These are phyloP conservation scores for Pseudococcus jackbeardsleyi DNA, from an alignment of 2,888 invertebrate species.

Conservation along the genomic window DNA sequence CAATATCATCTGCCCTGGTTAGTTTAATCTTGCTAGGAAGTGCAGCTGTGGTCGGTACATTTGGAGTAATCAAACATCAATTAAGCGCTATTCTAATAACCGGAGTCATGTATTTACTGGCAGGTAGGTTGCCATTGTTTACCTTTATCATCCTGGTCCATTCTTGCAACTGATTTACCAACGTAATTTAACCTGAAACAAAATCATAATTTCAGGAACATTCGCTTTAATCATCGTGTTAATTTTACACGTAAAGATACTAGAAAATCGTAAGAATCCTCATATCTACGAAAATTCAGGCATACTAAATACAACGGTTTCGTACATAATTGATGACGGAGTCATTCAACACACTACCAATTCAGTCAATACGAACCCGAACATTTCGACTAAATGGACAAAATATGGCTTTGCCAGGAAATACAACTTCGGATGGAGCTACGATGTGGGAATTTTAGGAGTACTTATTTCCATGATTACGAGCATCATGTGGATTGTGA, in stretches of 20 bases:
- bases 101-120: constrained; percentile 93
- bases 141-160: constrained; percentile 21
- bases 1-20: constrained; percentile 93
- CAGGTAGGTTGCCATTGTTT: constrained; percentile 75
- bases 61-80: constrained; percentile 91
- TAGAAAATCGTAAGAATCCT: constrained; percentile 76
- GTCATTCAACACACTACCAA: background rate
- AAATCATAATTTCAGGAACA: constrained; percentile 75
- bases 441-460: constrained; percentile 88
- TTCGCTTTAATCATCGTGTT: constrained; percentile 92
- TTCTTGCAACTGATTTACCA: background rate
- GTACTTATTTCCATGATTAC: constrained; percentile 87
- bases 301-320: constrained; percentile 59
- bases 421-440: constrained; percentile 85
- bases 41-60: constrained; percentile 88
- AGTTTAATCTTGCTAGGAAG: constrained; percentile 90
- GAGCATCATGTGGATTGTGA: constrained; percentile 86
- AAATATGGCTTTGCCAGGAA: constrained; percentile 74
- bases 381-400: constrained; percentile 67
- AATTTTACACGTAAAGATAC: constrained; percentile 92
- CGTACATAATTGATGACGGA: constrained; percentile 46
- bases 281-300: constrained; percentile 58
- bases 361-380: constrained; percentile 23
- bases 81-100: constrained; percentile 94
- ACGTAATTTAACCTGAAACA: constrained; percentile 8